These are phyloP conservation scores for Lasioglossum marginatum DNA, from an alignment of 2,888 invertebrate genomes.

Conservation along the genomic window DNA sequence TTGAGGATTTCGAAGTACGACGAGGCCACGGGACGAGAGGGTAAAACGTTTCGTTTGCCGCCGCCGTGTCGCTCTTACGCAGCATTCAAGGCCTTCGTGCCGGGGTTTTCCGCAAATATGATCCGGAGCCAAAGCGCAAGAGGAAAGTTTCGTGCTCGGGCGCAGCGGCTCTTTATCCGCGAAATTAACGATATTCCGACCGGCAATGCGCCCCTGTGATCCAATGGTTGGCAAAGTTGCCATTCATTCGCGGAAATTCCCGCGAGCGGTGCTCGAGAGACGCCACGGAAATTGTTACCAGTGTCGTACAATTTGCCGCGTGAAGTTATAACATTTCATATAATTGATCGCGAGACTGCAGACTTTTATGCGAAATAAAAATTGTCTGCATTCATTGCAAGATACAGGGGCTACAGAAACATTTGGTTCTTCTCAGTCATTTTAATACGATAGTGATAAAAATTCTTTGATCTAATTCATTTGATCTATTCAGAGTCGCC, in stretches of 20 bases:
- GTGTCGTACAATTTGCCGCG: conserved; percentile 14
- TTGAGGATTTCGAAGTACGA: conserved; percentile 47
- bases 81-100: conserved; percentile 48
- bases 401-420: too few relatives aligned
- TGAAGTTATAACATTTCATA: neutral
- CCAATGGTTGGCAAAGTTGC: neutral
- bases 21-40: neutral
- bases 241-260: conserved; percentile 16
- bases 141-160: conserved; percentile 42
- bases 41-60: conserved; percentile 36
- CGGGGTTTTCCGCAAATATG: conserved; percentile 57
- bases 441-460: too few relatives aligned
- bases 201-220: conserved; percentile 4
- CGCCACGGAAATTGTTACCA: conserved; percentile 17
- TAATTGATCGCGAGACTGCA: too few relatives aligned
- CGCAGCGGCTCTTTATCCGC: conserved; percentile 44
- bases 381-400: too few relatives aligned
- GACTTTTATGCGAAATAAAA: too few relatives aligned
- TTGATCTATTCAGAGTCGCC: too few relatives aligned
- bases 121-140: conserved; percentile 27
- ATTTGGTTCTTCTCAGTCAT: too few relatives aligned
- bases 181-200: conserved; percentile 64
- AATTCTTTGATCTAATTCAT: too few relatives aligned
- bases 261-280: neutral
- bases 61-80: conserved; percentile 23